Base-by-base conservation (phyloP, 2,113 vertebrate species). In the Myocastor coypus region DNA sequence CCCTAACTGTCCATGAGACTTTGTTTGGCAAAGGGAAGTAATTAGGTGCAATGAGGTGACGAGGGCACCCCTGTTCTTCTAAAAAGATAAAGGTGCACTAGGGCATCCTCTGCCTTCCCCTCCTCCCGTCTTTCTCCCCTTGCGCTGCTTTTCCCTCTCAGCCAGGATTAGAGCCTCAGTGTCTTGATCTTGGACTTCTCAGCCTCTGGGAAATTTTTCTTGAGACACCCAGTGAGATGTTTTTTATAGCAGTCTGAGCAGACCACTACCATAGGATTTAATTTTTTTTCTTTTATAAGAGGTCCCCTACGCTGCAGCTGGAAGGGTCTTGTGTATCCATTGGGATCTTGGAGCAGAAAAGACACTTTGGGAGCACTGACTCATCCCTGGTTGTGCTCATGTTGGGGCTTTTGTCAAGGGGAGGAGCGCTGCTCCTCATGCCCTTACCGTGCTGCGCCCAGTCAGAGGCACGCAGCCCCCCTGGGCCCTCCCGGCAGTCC, bases 391-490 rank as follows among this genome's bases (percentile, higher is more conserved):
- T 0, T 11, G 34, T 40, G 34, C 37, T 57, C 34, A n/a, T 17
- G 20, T 89, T 78, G 77, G n/a, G 13, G 11, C 0, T 1, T 81
- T 32, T 55, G 1, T 46, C 55, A 22, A 8, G 61, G 22, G 61
- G 82, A 73, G 19, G 46, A 75, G 87, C 11, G 3, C 17, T 64
- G 28, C 10, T 1, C 5, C 77, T 59, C 6, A 2, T 66, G 63
- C 68, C 63, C 66, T 78, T 30, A 9, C 4, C 13, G 46, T 40
- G 30, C 24, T 77, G 37, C 69, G 11, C 59, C 20, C 63, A 55
- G 1, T 1, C 20, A 64, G 20, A 85, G 24, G 10, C 22, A 3
- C 9, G 34, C 37, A 42, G 26, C 0, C 5, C 24, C 1, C 0
- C 7, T 1, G 0, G 1, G 9, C 34, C 52, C 34, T 55, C 10